Conservation (phyloP, 2,797 vertebrate genomes). For the Oophaga sylvatica region DNA sequence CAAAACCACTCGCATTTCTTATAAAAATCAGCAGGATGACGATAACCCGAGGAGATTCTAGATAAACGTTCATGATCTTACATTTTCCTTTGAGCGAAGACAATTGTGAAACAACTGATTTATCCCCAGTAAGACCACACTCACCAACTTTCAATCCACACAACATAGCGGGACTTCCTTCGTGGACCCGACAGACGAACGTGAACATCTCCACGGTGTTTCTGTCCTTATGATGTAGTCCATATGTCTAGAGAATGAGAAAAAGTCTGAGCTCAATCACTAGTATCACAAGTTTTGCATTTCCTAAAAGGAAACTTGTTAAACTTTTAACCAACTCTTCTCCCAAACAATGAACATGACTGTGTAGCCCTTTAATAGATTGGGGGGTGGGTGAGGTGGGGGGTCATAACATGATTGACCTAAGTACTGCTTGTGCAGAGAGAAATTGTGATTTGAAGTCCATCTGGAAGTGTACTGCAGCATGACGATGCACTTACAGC, state of each 20-base stretch:
- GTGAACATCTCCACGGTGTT: constrained; percentile 96
- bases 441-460: too few species aligned
- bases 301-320: too few species aligned
- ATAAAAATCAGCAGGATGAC: not conserved
- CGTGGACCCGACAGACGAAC: constrained; percentile 90
- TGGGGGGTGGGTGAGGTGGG: too few species aligned
- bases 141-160: constrained; percentile 91
- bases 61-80: not conserved
- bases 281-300: not conserved
- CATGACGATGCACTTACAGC: too few species aligned
- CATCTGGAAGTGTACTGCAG: too few species aligned
- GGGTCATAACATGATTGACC: too few species aligned
- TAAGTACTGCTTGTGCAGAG: too few species aligned
- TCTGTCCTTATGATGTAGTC: constrained; percentile 89
- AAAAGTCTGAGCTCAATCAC: not conserved
- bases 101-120: not conserved
- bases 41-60: constrained; percentile 23
- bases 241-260: constrained; percentile 85
- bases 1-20: constrained; percentile 30
- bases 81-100: not conserved
- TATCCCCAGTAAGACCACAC: constrained; percentile 54
- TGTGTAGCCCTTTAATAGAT: too few species aligned
- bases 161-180: constrained; percentile 84
- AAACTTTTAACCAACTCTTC: too few species aligned
- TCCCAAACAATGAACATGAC: too few species aligned